Evolutionary conservation across 2,113 vertebrate genomes (phyloP).

Genomic region (Clarias magur): DNA sequence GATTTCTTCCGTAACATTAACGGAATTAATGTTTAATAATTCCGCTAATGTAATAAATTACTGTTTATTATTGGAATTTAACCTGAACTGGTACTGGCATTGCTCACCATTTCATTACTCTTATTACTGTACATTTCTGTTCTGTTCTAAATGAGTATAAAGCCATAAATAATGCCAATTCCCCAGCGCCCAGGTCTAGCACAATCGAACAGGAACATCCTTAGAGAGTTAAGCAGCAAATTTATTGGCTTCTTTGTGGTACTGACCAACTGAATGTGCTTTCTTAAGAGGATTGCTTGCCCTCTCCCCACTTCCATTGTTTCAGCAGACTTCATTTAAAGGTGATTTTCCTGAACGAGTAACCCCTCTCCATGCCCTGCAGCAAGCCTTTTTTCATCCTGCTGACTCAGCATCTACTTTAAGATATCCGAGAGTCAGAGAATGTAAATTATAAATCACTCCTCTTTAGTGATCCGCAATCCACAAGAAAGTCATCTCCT

Average conservation of each 20-base stretch:
- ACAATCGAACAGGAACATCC: neutral
- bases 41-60: too few relatives aligned
- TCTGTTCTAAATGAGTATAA: neutral
- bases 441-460: slow-evolving; percentile 45
- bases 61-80: neutral
- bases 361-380: neutral
- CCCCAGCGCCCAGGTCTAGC: neutral
- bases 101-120: neutral
- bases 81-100: neutral
- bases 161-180: neutral
- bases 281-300: neutral
- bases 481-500: neutral
- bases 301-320: neutral
- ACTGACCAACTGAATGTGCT: slow-evolving; percentile 8
- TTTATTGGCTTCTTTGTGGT: slow-evolving; percentile 3
- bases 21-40: too few relatives aligned
- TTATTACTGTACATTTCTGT: neutral
- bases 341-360: neutral
- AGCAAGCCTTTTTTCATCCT: slow-evolving; percentile 7
- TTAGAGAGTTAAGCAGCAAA: neutral
- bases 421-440: slow-evolving; percentile 8
- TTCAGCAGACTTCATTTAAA: neutral
- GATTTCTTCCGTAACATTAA: neutral
- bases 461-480: slow-evolving; percentile 24
- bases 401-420: slow-evolving; percentile 5